Base-by-base conservation (phyloP, 1,140 invertebrate species). In the Bombus vancouverensis region DNA sequence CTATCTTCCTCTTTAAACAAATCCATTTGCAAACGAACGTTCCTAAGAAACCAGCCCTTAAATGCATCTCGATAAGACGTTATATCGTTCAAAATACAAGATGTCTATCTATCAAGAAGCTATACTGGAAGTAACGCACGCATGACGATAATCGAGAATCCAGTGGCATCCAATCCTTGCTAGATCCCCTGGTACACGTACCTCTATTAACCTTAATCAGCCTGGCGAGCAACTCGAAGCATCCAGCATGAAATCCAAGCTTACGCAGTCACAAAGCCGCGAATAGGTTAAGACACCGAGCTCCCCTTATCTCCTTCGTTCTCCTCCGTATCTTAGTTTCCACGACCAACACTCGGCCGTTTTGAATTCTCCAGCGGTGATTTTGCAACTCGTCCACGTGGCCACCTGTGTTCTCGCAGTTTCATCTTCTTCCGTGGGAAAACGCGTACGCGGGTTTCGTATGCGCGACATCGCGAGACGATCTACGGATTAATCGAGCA, bases 401-500 rank as follows among this genome's bases (percentile, higher is more conserved):
- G 32, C 25, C 9, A 6, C 22, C 1, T 44, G 2, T 8, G 47
- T 22, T 39, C 42, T 32, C 42, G 15, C 72, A 39, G 18, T 68
- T 25, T 47, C 71, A 75, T 66, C 32, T 28, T 82, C 12, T 34
- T 15, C 28, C 42, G n/a, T 12, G n/a, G 32, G 65, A 34, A 37
- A 34, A 32, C 28, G 28, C 22, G 44, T 37, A 62, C 12, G 13
- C 44, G 47, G 28, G 72, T 68, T 83, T 83, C n/a, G 72, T 76
- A 83, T 83, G 72, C 68, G 44, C 47, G 18, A 53, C 5, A 53
- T 15, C 25, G n/a, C 62, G 71, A 5, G 32, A n/a, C 82, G 22
- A 78, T 83, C 37, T n/a, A 28, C 65, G 34, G 82, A 83, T 83
- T 83, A 83, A 83, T 83, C 75, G 82, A 78, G 44, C 34, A 68